Percentiles rank a stretch among this genome's conserved stretches.
phyloP scores from a whole-genome alignment of 2,113 vertebrate species.

The Chaetodon trifascialis region DNA sequence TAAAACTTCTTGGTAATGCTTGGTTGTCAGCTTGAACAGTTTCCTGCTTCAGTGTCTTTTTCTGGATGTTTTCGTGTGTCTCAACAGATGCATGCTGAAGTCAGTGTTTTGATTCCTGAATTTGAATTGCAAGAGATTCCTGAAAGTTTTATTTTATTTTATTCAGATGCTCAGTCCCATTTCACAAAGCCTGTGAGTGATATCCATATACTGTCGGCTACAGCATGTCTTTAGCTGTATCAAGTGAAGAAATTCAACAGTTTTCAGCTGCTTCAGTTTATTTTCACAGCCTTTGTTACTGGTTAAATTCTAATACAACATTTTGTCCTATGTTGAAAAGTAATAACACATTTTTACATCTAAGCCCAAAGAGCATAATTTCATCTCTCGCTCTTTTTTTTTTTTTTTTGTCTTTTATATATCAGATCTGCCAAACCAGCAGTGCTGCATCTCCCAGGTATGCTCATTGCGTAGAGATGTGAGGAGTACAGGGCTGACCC shows the following conservation, averaged over 20 bases:
- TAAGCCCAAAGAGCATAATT: constrained; percentile 23
- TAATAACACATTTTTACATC: constrained; percentile 6
- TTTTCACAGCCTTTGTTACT: constrained; percentile 12
- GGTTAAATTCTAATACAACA: not conserved
- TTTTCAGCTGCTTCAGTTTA: not conserved
- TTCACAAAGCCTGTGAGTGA: not conserved
- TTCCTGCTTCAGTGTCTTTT: not conserved
- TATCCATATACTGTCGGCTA: not conserved
- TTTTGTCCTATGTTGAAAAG: constrained; percentile 13
- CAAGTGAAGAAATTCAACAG: not conserved
- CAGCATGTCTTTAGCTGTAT: not conserved
- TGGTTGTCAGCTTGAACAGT: no score
- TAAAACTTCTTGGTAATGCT: not conserved
- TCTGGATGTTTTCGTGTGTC: not conserved
- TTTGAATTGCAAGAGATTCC: not conserved
- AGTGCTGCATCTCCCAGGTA: constrained; percentile 74
- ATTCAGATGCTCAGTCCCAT: not conserved
- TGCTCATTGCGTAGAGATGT: constrained; percentile 75
- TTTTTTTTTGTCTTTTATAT: constrained; percentile 38
- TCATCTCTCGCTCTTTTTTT: constrained; percentile 28
- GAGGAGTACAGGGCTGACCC: constrained; percentile 75
- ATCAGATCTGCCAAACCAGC: constrained; percentile 59
- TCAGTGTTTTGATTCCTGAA: not conserved
- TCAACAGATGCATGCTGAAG: constrained; percentile 2
- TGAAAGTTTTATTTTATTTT: not conserved